Conservation (phyloP, 2,888 invertebrate genomes). For the Acholoe squamosa region DNA sequence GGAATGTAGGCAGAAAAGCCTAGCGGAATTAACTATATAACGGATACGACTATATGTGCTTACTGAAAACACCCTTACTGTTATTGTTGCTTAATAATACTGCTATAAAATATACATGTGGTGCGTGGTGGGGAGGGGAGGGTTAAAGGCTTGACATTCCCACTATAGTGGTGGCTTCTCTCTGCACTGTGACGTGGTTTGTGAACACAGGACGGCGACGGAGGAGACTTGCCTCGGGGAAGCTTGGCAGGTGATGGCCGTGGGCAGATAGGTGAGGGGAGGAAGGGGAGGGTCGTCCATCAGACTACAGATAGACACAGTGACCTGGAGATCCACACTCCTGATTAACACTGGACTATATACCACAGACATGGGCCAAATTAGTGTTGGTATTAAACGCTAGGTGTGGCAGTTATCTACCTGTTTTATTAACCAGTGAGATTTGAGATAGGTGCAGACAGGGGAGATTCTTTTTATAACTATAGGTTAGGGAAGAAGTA, state of each 20-base stretch:
- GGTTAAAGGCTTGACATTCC: no score
- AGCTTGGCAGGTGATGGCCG: constrained; percentile 46
- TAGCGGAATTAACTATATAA: not conserved
- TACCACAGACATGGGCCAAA: constrained; percentile 31
- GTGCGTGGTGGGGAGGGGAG: no score
- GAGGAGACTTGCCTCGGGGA: constrained; percentile 29
- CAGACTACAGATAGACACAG: not conserved
- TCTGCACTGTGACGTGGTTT: not conserved
- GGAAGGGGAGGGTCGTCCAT: constrained; percentile 5
- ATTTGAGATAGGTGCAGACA: no score
- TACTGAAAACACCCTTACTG: no score
- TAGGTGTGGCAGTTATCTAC: no score
- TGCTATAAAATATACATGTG: no score
- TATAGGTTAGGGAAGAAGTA: no score
- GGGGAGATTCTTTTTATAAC: no score
- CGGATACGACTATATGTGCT: not conserved
- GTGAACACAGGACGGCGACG: constrained; percentile 4
- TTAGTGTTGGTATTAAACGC: not conserved
- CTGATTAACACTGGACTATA: not conserved
- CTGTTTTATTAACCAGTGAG: no score
- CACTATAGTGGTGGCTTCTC: not conserved
- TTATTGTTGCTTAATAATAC: no score
- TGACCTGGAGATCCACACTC: not conserved
- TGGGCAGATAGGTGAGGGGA: not conserved
- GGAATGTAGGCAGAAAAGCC: not conserved